Percentiles rank a stretch among this genome's conserved stretches.
phyloP scores from a whole-genome alignment of 2,888 invertebrate genomes.

The Cephus rjabovi region DNA sequence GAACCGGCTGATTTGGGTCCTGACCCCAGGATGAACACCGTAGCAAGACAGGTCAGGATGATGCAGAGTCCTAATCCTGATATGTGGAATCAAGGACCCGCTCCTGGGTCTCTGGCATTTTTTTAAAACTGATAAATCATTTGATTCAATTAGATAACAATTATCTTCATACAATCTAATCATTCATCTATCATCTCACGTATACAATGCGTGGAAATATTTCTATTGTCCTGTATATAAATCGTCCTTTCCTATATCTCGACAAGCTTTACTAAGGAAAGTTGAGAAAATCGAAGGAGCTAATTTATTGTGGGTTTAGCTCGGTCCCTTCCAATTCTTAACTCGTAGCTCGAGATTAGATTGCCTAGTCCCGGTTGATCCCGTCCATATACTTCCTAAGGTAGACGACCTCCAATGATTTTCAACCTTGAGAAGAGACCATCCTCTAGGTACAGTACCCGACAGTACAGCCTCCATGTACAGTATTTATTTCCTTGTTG shows the following conservation, averaged over 20 bases:
- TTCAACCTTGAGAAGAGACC: neutral
- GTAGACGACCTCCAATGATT: neutral
- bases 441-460: neutral
- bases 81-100: conserved; percentile 31
- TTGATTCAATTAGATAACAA: neutral
- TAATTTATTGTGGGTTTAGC: neutral
- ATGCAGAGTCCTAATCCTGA: conserved; percentile 26
- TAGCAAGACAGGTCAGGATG: conserved; percentile 51
- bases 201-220: neutral
- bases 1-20: conserved; percentile 43
- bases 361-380: neutral
- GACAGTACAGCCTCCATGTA: neutral
- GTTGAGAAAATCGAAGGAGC: neutral
- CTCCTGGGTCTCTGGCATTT: conserved; percentile 30
- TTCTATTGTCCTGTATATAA: neutral
- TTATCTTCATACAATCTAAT: neutral
- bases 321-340: neutral
- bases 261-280: neutral
- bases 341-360: neutral
- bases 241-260: neutral
- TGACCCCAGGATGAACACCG: conserved; percentile 51
- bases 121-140: conserved; percentile 7
- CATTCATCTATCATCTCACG: neutral
- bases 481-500: neutral
- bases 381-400: neutral